Percentiles rank a stretch among this genome's conserved stretches.
These are phyloP conservation scores for Mylabris sibirica DNA, from an alignment of 2,888 invertebrate species.

Conservation along the genomic window DNA sequence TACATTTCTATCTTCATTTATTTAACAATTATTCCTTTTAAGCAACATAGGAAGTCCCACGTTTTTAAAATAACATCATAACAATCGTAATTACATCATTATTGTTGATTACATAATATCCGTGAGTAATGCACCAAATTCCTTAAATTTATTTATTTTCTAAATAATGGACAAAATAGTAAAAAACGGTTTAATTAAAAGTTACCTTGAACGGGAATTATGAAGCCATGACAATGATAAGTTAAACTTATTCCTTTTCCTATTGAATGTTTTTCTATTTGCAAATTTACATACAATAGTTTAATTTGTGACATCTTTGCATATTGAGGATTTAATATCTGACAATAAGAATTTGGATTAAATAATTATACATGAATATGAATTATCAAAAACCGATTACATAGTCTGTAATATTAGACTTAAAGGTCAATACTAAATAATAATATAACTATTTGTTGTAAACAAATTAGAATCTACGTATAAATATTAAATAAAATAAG, in stretches of 20 bases:
- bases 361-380: not conserved
- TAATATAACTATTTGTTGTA: constrained; percentile 1
- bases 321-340: not conserved
- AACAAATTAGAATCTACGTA: not conserved
- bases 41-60: constrained; percentile 23
- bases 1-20: not conserved
- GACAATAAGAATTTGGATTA: not conserved
- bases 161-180: not conserved
- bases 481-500: not conserved
- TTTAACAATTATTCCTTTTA: not conserved
- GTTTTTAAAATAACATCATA: constrained; percentile 9
- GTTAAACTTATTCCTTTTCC: constrained; percentile 8
- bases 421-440: constrained; percentile 6
- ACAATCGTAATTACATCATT: constrained; percentile 6
- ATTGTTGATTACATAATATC: constrained; percentile 1
- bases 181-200: not conserved
- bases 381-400: not conserved
- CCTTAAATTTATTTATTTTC: not conserved
- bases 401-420: not conserved
- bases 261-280: not conserved
- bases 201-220: constrained; percentile 25
- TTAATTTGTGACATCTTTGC: not conserved
- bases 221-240: constrained; percentile 28
- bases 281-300: not conserved
- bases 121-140: not conserved